Evolutionary conservation across 2,113 vertebrate species (phyloP).

Genomic region (Rallus limicola): DNA sequence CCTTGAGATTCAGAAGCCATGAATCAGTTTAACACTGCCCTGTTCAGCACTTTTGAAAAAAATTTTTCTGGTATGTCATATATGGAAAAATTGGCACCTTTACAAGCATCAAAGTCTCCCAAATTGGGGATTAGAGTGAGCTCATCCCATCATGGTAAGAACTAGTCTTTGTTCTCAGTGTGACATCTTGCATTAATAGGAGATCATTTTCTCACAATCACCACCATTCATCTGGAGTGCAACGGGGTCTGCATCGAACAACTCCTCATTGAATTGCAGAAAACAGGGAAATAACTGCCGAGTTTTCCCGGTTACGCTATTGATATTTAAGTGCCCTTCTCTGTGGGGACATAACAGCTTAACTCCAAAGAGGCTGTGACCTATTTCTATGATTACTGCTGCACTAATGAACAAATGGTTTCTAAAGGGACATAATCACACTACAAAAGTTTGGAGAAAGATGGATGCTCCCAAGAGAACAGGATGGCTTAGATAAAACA

Average conservation of each 20-base stretch:
- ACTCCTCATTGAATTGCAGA: conserved; percentile 80
- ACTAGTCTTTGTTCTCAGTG: conserved; percentile 78
- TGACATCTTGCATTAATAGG: conserved; percentile 72
- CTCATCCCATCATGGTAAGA: conserved; percentile 80
- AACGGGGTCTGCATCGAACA: conserved; percentile 72
- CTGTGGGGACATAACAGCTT: conserved; percentile 46
- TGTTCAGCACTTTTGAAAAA: neutral
- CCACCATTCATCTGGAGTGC: conserved; percentile 78
- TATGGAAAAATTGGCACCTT: conserved; percentile 72
- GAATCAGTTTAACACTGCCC: conserved; percentile 25
- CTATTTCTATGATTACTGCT: conserved; percentile 72
- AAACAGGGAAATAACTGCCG: conserved; percentile 76
- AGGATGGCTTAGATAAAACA: neutral
- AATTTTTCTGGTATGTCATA: conserved; percentile 34
- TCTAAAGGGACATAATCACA: neutral
- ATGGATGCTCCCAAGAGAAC: neutral
- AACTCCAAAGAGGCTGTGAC: conserved; percentile 73
- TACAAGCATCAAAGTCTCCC: conserved; percentile 69
- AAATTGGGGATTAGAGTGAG: conserved; percentile 72
- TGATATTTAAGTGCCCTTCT: conserved; percentile 76
- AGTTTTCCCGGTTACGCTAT: conserved; percentile 75
- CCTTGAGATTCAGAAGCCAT: conserved; percentile 47
- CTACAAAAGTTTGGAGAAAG: neutral
- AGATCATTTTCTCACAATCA: conserved; percentile 83
- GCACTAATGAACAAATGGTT: conserved; percentile 66